Base-by-base conservation (phyloP, 2,888 invertebrate genomes). In the Pristionchus fissidentatus region DNA sequence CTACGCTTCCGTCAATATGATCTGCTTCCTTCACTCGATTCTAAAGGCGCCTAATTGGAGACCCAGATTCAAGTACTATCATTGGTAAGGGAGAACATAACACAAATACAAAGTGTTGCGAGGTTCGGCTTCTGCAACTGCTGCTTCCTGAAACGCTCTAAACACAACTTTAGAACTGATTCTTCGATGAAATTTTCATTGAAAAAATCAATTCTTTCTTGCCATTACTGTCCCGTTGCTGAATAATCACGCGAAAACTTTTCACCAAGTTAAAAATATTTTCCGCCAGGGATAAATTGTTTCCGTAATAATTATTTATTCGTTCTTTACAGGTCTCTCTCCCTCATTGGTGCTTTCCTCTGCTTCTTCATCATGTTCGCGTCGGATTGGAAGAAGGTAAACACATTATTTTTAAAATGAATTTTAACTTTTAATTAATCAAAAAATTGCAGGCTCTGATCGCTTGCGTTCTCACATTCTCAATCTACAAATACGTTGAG, bases 1-100 rank as follows among this genome's bases (percentile, higher is more conserved):
- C 94, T 99, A 99, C 93, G 98, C 98, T 49, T 99, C 99, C 93
- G 98, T 99, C 32, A 99, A 99, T 93, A 94, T 99, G 87, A 99
- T 99, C 73, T 99, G 98, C 93, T 97, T 97, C 82, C 95, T 99
- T 79, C 99, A 99, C 94, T 98, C 99, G 0, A 94, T 99, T 22
- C 94, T 99, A 81, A 93, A 92, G 41, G 97, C 98, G 32, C 99
- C 99, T 10, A 98, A 97, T 93, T 99, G 99, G 99, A 94, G 99
- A 87, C 99, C 99, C 0, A 95, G 99, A 87, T 99, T 99, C 94
- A 96, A 96, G 93, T 98, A 96, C 93, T 99, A 99, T 93, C 99
- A 99, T 93, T 99, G 99, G 99, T 96, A 94, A 93, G 85, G 22
- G 19, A n/a, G 4, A n/a, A 60, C 8, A 60, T 10, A n/a, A 60